A percentile compares a stretch with the other conserved stretches of the same genome.
Conservation (phyloP, 2,797 vertebrate genomes). For the Potorous gilbertii region DNA sequence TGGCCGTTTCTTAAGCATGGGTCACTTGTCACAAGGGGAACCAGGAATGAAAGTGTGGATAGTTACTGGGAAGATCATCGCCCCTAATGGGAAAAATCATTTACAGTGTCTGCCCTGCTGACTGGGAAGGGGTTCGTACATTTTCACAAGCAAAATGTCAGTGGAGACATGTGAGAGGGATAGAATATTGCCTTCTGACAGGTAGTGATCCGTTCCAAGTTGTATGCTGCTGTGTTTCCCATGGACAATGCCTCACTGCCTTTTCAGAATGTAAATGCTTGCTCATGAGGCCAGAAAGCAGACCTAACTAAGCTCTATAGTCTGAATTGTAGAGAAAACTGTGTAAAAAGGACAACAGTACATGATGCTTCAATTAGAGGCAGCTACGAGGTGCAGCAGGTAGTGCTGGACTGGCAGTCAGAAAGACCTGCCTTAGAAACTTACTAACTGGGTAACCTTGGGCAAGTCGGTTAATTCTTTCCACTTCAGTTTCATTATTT, state of each 20-base stretch:
- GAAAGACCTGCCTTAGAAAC: not conserved
- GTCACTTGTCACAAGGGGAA: not conserved
- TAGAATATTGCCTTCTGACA: not conserved
- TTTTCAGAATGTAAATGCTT: not conserved
- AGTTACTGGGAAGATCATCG: not conserved
- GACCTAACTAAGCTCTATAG: not conserved
- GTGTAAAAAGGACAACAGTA: not conserved
- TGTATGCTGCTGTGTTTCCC: not conserved
- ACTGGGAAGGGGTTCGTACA: not conserved
- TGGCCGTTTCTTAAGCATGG: not conserved
- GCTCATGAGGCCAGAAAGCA: not conserved
- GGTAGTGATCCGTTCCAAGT: not conserved
- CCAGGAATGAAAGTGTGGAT: not conserved
- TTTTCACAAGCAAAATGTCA: not conserved
- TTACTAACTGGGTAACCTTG: not conserved
- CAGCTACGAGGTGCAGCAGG: not conserved
- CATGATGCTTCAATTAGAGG: not conserved
- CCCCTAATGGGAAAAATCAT: not conserved
- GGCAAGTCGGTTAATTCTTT: not conserved
- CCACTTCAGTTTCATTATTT: not conserved
- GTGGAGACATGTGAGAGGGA: not conserved
- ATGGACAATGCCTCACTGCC: not conserved
- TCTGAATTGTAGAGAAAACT: not conserved
- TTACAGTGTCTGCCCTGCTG: not conserved
- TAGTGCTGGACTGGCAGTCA: not conserved